Conservation (phyloP, 2,888 invertebrate genomes). For the Pharmacophagus antenor region DNA sequence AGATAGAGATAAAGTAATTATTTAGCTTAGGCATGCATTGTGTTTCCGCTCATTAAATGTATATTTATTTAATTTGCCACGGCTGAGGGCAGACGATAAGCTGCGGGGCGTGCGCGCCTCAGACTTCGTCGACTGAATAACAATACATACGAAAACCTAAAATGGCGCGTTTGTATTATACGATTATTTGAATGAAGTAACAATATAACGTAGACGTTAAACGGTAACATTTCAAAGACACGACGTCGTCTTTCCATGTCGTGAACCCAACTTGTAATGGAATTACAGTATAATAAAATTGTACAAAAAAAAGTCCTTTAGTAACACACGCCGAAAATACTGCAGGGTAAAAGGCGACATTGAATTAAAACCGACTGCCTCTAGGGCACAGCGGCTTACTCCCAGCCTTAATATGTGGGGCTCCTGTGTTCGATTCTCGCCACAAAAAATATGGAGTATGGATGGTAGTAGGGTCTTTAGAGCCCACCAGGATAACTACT, state of each 20-base stretch:
- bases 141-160: conserved; percentile 69
- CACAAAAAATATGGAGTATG: too few relatives aligned
- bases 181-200: conserved; percentile 35
- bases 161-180: conserved; percentile 55
- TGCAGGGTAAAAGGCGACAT: conserved; percentile 35
- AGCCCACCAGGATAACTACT: too few relatives aligned
- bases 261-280: conserved; percentile 48
- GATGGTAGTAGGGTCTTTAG: too few relatives aligned
- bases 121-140: conserved; percentile 73
- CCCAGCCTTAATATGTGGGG: neutral
- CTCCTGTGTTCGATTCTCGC: too few relatives aligned
- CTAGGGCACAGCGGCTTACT: too few relatives aligned
- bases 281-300: conserved; percentile 51
- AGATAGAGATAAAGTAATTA: conserved; percentile 67
- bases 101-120: conserved; percentile 71
- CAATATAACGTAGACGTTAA: conserved; percentile 38
- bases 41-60: conserved; percentile 79
- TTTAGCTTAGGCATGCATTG: conserved; percentile 75
- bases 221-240: conserved; percentile 49
- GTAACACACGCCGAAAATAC: conserved; percentile 42
- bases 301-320: conserved; percentile 43
- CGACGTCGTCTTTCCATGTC: conserved; percentile 40
- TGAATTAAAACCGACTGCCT: too few relatives aligned
- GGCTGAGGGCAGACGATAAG: conserved; percentile 77
- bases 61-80: conserved; percentile 81